A percentile compares a stretch with the other conserved stretches of the same genome.
phyloP scores from a whole-genome alignment of 2,797 vertebrate species.

The Pantherophis alleghaniensis region DNA sequence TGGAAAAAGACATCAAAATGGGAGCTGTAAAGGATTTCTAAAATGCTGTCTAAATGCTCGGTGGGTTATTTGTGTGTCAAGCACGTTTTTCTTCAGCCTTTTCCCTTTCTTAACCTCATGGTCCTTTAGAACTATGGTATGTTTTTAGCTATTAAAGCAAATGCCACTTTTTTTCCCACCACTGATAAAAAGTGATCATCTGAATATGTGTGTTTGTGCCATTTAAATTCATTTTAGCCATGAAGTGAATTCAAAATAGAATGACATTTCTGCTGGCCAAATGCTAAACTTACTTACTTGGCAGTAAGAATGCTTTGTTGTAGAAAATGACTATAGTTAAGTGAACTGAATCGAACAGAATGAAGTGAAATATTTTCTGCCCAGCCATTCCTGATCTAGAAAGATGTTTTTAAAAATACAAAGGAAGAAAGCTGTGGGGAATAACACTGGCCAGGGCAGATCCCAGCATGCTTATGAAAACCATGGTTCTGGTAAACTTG shows the following conservation, averaged over 20 bases:
- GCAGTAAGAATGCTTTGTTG: neutral
- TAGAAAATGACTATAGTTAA: neutral
- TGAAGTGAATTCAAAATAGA: neutral
- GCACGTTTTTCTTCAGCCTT: neutral
- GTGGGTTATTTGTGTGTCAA: neutral
- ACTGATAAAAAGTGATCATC: neutral
- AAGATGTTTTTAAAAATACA: neutral
- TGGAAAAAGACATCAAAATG: neutral
- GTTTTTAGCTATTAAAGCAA: neutral
- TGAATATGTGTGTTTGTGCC: neutral
- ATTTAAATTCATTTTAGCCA: neutral
- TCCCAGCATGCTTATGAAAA: neutral
- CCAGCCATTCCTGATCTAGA: neutral
- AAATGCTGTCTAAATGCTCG: neutral
- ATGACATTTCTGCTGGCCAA: neutral
- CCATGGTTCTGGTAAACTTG: neutral
- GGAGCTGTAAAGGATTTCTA: neutral
- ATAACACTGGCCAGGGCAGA: neutral
- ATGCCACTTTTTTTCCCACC: neutral
- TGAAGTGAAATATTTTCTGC: neutral
- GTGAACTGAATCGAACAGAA: neutral
- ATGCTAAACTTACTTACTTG: neutral
- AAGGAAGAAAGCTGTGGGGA: neutral
- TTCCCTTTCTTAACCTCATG: neutral
- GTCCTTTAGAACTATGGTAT: neutral